Evolutionary conservation across 2,888 invertebrate species (phyloP), one percentile per base, ranked within the genome.

Genomic region (Myathropa florea): DNA sequence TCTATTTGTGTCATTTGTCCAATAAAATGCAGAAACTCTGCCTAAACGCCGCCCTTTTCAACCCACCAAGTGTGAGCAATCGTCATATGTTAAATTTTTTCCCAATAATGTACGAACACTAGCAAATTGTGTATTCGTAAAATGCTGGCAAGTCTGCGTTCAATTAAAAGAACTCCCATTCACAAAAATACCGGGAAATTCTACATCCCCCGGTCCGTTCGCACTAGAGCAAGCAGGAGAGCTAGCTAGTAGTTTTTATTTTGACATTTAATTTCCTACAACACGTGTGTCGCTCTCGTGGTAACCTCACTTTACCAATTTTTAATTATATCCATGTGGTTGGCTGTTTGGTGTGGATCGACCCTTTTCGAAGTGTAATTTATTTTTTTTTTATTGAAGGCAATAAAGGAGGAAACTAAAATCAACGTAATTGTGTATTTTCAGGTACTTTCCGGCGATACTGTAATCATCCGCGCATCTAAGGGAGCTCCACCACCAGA

Each of bases 391-490:
- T 4, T 4, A 36, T 12, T 36, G 10, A 10, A 7, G 6, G 9
- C 12, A 36, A 12, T 36, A 36, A 39, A n/a, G 14, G 1, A 39
- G 4, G 0, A n/a, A n/a, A n/a, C 39, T 6, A 14, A 6, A 39
- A n/a, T 39, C n/a, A 46, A 46, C n/a, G 18, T 18, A 18, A 46
- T n/a, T 7, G 4, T 46, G 18, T 46, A 1, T 36, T 92, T 94
- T 64, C 89, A 99, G 99, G 96, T 99, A 88, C 94, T 98, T 87
- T 99, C 99, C 83, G 99, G 99, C 79, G 99, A 99, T 93, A 97
- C 98, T 79, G 95, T 99, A 82, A 96, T 98, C 65, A 97, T 99
- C 89, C 95, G 98, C 91, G 98, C 96, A 87, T 96, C 96, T 0
- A 95, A 95, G 91, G 95, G 95, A 78, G 97, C 98, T 21, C 97